These are phyloP conservation scores for Metridium senile DNA, from an alignment of 92 coral and sea anemone species.

Conservation along the genomic window DNA sequence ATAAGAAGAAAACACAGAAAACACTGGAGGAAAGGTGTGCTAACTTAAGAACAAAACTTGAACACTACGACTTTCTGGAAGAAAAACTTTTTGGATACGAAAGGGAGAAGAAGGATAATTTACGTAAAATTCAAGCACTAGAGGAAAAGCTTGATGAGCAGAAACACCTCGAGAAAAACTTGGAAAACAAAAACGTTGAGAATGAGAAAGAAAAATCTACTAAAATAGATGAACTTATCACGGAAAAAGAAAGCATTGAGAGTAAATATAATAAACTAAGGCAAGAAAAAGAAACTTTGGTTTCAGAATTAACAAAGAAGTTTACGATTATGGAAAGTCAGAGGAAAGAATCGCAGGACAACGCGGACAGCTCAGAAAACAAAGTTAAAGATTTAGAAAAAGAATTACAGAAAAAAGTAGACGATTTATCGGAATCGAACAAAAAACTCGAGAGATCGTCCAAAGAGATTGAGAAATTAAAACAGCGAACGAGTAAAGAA, in stretches of 20 bases:
- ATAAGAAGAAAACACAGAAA: constrained; percentile 46
- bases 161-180: constrained; percentile 24
- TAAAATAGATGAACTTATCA: constrained; percentile 37
- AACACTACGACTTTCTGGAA: constrained; percentile 77
- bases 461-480: constrained; percentile 33
- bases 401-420: background rate
- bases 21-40: constrained; percentile 63
- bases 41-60: constrained; percentile 63
- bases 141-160: constrained; percentile 49
- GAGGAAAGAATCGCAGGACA: constrained; percentile 41
- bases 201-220: constrained; percentile 24
- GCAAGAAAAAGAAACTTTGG: constrained; percentile 61
- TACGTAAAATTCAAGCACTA: constrained; percentile 37
- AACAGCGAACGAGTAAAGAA: constrained; percentile 7
- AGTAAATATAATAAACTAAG: constrained; percentile 33
- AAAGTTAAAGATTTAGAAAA: constrained; percentile 32
- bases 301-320: constrained; percentile 60
- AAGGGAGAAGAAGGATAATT: constrained; percentile 72
- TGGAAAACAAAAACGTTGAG: constrained; percentile 9
- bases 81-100: constrained; percentile 82
- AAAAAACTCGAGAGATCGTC: constrained; percentile 29
- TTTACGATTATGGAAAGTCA: constrained; percentile 59
- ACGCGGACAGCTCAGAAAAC: constrained; percentile 45
- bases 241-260: constrained; percentile 49
- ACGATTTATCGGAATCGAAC: constrained; percentile 20